Conservation (phyloP, 2,113 vertebrate species). For the Engraulis encrasicolus region DNA sequence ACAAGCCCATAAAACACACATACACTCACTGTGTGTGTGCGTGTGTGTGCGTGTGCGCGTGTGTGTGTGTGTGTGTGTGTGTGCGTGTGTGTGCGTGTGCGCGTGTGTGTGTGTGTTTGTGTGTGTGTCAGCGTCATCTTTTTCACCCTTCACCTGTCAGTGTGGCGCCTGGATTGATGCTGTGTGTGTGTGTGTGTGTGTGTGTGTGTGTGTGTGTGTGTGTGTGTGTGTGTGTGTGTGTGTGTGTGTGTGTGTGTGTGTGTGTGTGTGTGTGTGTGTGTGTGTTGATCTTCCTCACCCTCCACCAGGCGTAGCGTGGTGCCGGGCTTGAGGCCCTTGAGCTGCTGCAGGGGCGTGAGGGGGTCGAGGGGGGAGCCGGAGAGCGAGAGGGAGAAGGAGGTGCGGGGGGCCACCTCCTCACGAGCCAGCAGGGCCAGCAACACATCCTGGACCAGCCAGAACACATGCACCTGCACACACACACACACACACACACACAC, state of each 20-base stretch:
- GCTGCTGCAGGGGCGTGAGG: conserved; percentile 64
- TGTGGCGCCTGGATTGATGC: too few relatives aligned
- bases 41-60: too few relatives aligned
- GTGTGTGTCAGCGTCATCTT: too few relatives aligned
- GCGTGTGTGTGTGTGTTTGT: too few relatives aligned
- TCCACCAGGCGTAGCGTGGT: conserved; percentile 73
- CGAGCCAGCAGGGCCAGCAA: conserved; percentile 64
- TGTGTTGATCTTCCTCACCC: conserved; percentile 59
- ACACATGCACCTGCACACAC: conserved; percentile 66
- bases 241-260: background rate
- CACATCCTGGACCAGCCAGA: conserved; percentile 76
- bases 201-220: conserved; percentile 7
- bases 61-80: too few relatives aligned
- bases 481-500: background rate
- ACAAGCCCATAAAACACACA: background rate
- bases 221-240: background rate
- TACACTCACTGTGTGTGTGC: background rate
- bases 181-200: background rate
- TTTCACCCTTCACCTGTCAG: too few relatives aligned
- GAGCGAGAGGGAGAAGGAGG: conserved; percentile 68
- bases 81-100: too few relatives aligned
- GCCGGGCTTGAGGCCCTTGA: conserved; percentile 75
- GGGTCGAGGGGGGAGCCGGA: conserved; percentile 72
- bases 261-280: background rate
- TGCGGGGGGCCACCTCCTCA: conserved; percentile 74